These are phyloP conservation scores for Lepidurus arcticus DNA, from an alignment of 1,140 invertebrate genomes.

Conservation along the genomic window DNA sequence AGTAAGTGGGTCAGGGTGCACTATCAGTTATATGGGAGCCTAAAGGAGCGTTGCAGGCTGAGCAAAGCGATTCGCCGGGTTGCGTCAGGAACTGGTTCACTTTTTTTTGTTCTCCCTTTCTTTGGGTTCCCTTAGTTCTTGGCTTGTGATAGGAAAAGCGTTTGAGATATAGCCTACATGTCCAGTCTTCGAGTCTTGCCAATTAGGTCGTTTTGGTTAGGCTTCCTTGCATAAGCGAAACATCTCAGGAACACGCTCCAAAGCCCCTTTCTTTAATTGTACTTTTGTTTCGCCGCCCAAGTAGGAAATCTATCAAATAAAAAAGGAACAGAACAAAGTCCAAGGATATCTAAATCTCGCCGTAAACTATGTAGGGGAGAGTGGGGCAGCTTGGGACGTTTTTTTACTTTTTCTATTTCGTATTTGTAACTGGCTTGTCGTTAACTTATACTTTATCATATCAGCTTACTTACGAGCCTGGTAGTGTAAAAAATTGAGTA, in stretches of 20 bases:
- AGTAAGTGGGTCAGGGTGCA: conserved; percentile 1
- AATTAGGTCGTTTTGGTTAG: conserved; percentile 1
- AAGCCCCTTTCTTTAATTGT: background rate
- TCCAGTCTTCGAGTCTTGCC: background rate
- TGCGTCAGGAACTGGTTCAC: background rate
- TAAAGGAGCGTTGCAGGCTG: background rate
- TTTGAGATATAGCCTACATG: background rate
- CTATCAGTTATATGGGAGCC: background rate
- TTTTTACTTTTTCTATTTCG: too few species aligned
- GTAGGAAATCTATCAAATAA: background rate
- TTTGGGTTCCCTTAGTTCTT: background rate
- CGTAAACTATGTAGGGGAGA: background rate
- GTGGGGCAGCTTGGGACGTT: too few species aligned
- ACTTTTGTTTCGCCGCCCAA: background rate
- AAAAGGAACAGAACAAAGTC: background rate
- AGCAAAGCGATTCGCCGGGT: background rate
- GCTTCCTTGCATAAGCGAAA: background rate
- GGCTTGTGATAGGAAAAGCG: background rate
- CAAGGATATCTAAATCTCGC: background rate
- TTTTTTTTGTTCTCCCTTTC: background rate
- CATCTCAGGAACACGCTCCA: background rate
- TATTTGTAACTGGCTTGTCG: too few species aligned
- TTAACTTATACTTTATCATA: too few species aligned
- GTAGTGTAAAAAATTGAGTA: too few species aligned
- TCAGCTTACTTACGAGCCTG: too few species aligned